Conservation (phyloP, 2,888 invertebrate genomes). For the Drosophila dives region DNA sequence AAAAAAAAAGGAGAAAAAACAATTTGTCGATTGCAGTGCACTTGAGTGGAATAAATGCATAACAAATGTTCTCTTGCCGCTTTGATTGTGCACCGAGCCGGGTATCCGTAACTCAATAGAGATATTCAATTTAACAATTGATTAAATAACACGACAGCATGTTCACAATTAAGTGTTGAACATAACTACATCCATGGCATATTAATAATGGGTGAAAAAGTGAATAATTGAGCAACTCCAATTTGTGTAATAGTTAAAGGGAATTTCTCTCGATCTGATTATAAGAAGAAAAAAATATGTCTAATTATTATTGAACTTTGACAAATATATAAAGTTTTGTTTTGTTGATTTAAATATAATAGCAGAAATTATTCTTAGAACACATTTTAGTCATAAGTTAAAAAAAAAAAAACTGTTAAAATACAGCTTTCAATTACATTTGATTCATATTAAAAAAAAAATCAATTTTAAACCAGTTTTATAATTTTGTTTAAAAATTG, state of each 20-base stretch:
- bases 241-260: not conserved
- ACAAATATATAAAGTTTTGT: not conserved
- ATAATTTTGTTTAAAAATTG: no score
- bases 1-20: not conserved
- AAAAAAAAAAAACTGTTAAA: not conserved
- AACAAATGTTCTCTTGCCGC: slow-evolving; percentile 22
- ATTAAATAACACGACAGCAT: slow-evolving; percentile 32
- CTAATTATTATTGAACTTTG: not conserved
- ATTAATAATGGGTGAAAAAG: not conserved
- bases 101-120: slow-evolving; percentile 30
- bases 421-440: not conserved
- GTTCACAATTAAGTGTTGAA: slow-evolving; percentile 13
- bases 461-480: not conserved
- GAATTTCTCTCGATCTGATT: not conserved
- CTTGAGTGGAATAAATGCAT: slow-evolving; percentile 53
- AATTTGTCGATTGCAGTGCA: slow-evolving; percentile 25
- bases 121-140: slow-evolving; percentile 32
- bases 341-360: not conserved
- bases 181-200: slow-evolving; percentile 10
- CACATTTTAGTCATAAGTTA: not conserved
- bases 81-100: not conserved
- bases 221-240: not conserved
- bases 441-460: not conserved
- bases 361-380: not conserved
- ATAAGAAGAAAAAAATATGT: not conserved